phyloP scores from a whole-genome alignment of 2,888 invertebrate genomes.

The Drosophila neonasuta region DNA sequence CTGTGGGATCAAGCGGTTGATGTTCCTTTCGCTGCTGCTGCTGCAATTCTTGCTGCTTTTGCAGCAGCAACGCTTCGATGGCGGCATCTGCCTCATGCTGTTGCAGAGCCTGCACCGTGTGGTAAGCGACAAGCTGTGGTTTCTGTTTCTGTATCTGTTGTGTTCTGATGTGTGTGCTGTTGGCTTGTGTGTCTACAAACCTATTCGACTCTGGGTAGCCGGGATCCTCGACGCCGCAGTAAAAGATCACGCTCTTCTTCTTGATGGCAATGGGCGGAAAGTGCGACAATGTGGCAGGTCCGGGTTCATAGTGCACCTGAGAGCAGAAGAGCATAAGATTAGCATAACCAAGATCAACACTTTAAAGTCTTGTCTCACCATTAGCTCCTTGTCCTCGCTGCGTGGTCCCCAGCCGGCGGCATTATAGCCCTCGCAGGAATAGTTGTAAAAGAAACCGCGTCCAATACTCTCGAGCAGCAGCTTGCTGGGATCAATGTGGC shows the following conservation, averaged over 20 bases:
- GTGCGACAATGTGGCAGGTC: conserved; percentile 89
- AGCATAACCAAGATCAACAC: too few relatives aligned
- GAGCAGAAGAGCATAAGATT: neutral
- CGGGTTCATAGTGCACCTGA: conserved; percentile 87
- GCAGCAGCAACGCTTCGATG: conserved; percentile 76
- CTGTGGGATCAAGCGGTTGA: conserved; percentile 37
- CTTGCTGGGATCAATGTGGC: conserved; percentile 93
- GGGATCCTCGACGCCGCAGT: conserved; percentile 91
- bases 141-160: conserved; percentile 43
- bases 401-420: conserved; percentile 93
- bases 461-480: conserved; percentile 92
- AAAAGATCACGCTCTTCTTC: conserved; percentile 90
- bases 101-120: conserved; percentile 76
- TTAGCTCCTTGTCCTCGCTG: conserved; percentile 89
- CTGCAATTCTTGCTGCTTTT: conserved; percentile 62
- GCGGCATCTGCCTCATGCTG: conserved; percentile 78
- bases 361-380: conserved; percentile 83
- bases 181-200: conserved; percentile 73
- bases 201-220: conserved; percentile 88
- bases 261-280: conserved; percentile 91
- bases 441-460: conserved; percentile 95
- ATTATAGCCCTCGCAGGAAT: conserved; percentile 95
- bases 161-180: conserved; percentile 37
- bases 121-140: conserved; percentile 54
- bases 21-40: conserved; percentile 46